Evolutionary conservation across 2,113 vertebrate species (phyloP), one percentile per base, ranked within the genome.

Genomic region (Mormyrus iriodes): DNA sequence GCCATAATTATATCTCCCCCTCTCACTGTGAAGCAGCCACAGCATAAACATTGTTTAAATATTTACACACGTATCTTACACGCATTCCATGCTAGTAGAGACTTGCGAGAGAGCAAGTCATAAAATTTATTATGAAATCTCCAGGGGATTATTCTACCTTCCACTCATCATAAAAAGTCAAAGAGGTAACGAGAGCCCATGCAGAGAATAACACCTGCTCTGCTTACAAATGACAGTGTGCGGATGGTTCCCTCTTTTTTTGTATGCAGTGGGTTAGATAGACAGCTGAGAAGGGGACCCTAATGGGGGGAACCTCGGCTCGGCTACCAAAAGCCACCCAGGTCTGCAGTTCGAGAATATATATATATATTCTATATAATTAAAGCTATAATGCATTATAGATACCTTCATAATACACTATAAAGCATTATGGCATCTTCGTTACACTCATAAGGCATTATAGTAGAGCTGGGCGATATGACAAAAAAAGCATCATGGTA

Each of bases 151-250:
- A 90, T 90, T 91, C 87, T 44, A 88, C 90, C 91, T 91, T 92
- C 91, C 88, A 90, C 89, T 79, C 76, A 90, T 85, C 88, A 90
- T 85, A 91, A 91, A 84, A 88, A 87, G 55, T 73, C 88, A 89
- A 90, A 91, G 88, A 89, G 73, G 90, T 91, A 91, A 94, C 86
- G 84, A 91, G 89, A 92, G 91, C 91, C 88, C 91, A 92, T 94
- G 92, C 82, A 69, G 85, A 49, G 86, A 90, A 92, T 92, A 92
- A 95, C 95, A 96, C 94, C 94, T 95, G 95, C 94, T 95, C 93
- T 93, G 92, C 92, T 91, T 91, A 91, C 89, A 95, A 95, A 95
- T 95, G 94, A 95, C 91, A 94, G 92, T 91, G 90, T 92, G 91
- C 89, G 93, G 92, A 90, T 90, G 39, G 88, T 91, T 94, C 88